Conservation (phyloP, 2,888 invertebrate genomes). For the Poecilobothrus nobilitatus region DNA sequence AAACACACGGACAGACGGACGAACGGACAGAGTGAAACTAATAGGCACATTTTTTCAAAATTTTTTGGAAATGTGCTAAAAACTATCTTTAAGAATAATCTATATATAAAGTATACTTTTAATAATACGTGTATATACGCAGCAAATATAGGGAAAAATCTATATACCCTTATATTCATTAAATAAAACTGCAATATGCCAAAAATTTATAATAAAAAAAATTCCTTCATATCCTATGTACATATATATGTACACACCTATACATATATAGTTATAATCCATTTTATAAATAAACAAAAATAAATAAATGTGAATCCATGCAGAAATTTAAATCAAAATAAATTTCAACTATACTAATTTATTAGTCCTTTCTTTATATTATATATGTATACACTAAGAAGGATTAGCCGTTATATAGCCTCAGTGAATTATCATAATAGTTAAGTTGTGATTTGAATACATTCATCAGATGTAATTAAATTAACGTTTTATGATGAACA, state of each 20-base stretch:
- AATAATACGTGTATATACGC: too few species aligned
- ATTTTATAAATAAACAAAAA: neutral
- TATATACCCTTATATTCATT: neutral
- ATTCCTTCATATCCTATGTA: neutral
- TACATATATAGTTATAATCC: too few species aligned
- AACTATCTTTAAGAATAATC: too few species aligned
- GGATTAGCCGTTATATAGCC: neutral
- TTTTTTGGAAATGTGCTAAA: too few species aligned
- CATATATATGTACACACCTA: too few species aligned
- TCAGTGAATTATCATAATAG: conserved; percentile 3
- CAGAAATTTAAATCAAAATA: conserved; percentile 4
- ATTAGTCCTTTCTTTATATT: neutral
- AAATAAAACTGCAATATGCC: neutral
- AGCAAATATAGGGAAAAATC: neutral
- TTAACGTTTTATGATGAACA: neutral
- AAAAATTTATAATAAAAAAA: neutral
- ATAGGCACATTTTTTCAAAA: too few species aligned
- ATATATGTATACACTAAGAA: neutral
- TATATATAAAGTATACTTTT: too few species aligned
- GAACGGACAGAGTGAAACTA: too few species aligned
- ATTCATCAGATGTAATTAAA: neutral
- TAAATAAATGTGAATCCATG: neutral
- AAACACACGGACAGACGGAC: too few species aligned
- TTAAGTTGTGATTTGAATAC: neutral
- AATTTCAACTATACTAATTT: neutral